These are phyloP conservation scores for Acanthosepion lycidas DNA, from an alignment of 2,888 invertebrate species.

Conservation along the genomic window DNA sequence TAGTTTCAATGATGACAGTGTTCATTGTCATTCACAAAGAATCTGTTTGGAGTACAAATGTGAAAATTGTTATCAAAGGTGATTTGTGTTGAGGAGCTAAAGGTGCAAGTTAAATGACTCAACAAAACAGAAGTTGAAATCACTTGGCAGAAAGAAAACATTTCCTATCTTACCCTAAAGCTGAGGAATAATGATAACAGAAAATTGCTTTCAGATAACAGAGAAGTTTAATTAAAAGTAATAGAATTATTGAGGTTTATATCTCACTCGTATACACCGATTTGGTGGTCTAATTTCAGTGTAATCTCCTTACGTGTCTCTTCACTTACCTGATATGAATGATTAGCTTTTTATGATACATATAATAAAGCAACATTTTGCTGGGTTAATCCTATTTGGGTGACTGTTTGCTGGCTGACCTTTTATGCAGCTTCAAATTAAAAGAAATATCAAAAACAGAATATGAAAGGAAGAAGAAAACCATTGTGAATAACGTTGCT, in stretches of 20 bases:
- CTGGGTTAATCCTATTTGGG: neutral
- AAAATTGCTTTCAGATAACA: constrained; percentile 10
- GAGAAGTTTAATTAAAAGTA: neutral
- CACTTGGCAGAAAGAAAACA: neutral
- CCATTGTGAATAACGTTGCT: too few species aligned
- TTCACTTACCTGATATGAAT: neutral
- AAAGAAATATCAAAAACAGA: too few species aligned
- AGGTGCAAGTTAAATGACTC: neutral
- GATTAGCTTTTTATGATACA: neutral
- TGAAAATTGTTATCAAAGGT: neutral
- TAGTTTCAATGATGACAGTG: neutral
- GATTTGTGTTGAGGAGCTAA: neutral
- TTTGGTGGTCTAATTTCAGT: too few species aligned
- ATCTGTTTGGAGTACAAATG: neutral
- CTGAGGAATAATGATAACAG: neutral
- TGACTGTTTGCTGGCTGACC: neutral
- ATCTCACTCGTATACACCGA: neutral
- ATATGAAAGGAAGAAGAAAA: too few species aligned
- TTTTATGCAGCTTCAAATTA: neutral
- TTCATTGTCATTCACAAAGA: neutral
- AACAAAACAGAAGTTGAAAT: neutral
- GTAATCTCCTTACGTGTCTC: neutral
- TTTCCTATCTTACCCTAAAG: constrained; percentile 16
- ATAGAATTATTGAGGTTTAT: neutral
- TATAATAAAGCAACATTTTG: neutral